These are phyloP conservation scores for Oeneis ivallda DNA, from an alignment of 2,888 invertebrate species.

Conservation along the genomic window DNA sequence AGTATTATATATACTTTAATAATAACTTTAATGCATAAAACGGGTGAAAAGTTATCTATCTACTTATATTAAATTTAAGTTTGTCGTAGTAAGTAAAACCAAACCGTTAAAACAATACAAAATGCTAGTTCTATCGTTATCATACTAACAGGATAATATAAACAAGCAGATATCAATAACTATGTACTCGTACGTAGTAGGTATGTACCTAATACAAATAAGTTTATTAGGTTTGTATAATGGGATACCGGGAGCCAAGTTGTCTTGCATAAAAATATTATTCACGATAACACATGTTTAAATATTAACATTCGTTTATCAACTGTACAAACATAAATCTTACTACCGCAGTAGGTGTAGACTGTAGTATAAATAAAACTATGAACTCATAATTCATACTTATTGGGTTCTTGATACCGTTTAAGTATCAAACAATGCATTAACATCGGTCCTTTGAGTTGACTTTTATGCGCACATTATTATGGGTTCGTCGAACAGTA, in stretches of 20 bases:
- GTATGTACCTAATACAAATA: not conserved
- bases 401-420: conserved; percentile 23
- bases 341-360: conserved; percentile 1
- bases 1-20: too few relatives aligned
- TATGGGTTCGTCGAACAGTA: conserved; percentile 52
- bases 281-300: conserved; percentile 39
- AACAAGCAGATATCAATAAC: not conserved
- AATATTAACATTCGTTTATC: conserved; percentile 32
- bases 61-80: too few relatives aligned
- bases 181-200: too few relatives aligned
- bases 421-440: conserved; percentile 27
- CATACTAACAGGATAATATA: not conserved
- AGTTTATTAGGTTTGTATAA: not conserved
- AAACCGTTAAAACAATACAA: too few relatives aligned
- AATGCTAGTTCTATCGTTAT: not conserved
- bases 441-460: conserved; percentile 47
- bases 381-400: conserved; percentile 18
- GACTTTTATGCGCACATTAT: not conserved
- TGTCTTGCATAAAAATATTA: conserved; percentile 20
- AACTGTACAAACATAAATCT: conserved; percentile 23
- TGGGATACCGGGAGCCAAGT: conserved; percentile 6
- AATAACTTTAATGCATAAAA: too few relatives aligned
- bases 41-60: too few relatives aligned
- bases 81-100: too few relatives aligned
- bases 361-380: conserved; percentile 11